Evolutionary conservation across 2,797 vertebrate genomes (phyloP).

Genomic region (Enteromius unitaeniatus): DNA sequence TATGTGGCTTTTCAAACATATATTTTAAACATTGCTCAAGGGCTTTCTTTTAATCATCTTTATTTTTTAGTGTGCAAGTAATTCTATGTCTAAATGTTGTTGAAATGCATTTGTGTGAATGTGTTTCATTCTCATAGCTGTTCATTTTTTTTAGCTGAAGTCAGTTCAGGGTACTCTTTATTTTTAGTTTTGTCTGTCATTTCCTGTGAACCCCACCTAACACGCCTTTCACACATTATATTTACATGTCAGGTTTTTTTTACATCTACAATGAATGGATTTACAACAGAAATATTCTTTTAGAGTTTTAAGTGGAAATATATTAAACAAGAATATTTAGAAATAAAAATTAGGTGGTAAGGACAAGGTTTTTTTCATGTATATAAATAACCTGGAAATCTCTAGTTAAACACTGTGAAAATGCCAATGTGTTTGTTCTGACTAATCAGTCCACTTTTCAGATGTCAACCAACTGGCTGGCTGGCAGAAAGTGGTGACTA

Average conservation of each 20-base stretch:
- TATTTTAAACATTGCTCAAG: neutral
- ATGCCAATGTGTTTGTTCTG: slow-evolving; percentile 50
- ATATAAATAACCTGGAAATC: slow-evolving; percentile 13
- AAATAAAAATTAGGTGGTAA: slow-evolving; percentile 7
- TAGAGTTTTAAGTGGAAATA: neutral
- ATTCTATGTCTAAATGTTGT: neutral
- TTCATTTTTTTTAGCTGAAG: slow-evolving; percentile 2
- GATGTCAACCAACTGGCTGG: slow-evolving; percentile 71
- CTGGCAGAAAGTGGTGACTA: slow-evolving; percentile 71
- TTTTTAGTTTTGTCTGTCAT: neutral
- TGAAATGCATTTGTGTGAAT: neutral
- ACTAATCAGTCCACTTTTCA: slow-evolving; percentile 78
- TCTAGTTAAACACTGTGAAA: slow-evolving; percentile 1
- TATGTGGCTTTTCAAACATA: neutral
- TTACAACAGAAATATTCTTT: neutral
- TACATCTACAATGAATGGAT: too few species aligned
- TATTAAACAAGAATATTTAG: neutral
- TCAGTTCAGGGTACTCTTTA: neutral
- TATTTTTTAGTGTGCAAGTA: neutral
- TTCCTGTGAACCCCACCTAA: neutral
- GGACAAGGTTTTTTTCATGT: slow-evolving; percentile 9
- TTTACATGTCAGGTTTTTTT: neutral
- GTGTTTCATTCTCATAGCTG: slow-evolving; percentile 1
- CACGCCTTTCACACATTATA: neutral
- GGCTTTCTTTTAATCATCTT: neutral